Conservation (phyloP, 53 echinoderm and acorn worm species). For the Crossaster papposus region DNA sequence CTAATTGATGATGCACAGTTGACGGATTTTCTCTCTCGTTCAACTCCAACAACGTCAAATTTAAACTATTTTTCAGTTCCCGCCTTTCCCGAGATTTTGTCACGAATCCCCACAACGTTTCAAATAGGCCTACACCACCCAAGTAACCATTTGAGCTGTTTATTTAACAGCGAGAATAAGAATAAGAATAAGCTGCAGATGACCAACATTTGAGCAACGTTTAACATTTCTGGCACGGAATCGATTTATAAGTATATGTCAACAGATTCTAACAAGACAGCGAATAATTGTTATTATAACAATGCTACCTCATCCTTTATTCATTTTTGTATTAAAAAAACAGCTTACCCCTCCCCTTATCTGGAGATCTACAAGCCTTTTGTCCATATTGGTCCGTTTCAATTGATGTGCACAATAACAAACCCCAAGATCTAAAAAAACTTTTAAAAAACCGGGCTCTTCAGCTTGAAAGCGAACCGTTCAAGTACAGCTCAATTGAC, state of each 20-base stretch:
- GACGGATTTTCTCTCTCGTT: background rate
- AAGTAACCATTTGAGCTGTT: no score
- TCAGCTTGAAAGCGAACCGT: background rate
- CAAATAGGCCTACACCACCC: no score
- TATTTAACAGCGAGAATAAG: no score
- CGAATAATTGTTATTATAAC: background rate
- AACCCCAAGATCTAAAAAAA: constrained; percentile 19
- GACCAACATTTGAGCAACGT: background rate
- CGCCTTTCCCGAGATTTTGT: no score
- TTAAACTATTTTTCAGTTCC: background rate
- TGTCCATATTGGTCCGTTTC: constrained; percentile 21
- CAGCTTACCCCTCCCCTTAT: background rate
- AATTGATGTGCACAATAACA: constrained; percentile 12
- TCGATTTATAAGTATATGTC: background rate
- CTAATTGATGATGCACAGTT: constrained; percentile 36
- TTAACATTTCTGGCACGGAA: background rate
- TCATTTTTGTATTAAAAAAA: background rate
- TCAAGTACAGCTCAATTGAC: constrained; percentile 38
- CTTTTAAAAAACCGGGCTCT: background rate
- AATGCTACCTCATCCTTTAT: background rate
- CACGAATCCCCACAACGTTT: no score
- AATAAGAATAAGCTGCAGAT: no score
- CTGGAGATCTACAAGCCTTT: background rate
- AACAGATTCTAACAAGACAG: background rate
- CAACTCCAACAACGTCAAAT: background rate